These are phyloP conservation scores for Thaumetopoea pityocampa DNA, from an alignment of 1,140 invertebrate genomes.

Conservation along the genomic window DNA sequence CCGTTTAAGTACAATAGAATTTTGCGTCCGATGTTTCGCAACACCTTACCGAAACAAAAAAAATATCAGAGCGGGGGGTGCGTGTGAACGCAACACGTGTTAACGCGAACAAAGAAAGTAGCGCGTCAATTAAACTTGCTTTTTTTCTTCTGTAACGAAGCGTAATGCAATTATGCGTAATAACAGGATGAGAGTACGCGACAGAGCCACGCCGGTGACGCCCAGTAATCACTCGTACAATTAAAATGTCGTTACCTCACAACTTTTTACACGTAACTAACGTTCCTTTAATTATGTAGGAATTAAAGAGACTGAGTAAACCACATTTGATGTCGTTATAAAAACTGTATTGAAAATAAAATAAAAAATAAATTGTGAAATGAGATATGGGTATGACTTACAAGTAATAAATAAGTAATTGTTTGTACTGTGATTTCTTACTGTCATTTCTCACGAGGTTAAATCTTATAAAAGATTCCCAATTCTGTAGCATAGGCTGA, in stretches of 20 bases:
- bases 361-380: too few relatives aligned
- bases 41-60: too few relatives aligned
- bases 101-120: constrained; percentile 63
- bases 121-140: constrained; percentile 66
- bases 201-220: constrained; percentile 44
- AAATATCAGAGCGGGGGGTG: neutral
- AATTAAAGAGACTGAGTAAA: constrained; percentile 48
- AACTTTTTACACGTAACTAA: constrained; percentile 50
- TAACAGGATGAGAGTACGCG: constrained; percentile 67
- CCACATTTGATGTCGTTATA: constrained; percentile 3
- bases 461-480: too few relatives aligned
- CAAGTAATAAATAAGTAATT: too few relatives aligned
- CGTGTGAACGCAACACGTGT: constrained; percentile 61
- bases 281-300: constrained; percentile 59
- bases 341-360: constrained; percentile 11
- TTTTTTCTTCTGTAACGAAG: constrained; percentile 68
- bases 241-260: constrained; percentile 68
- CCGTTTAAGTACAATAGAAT: too few relatives aligned
- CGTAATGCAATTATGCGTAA: constrained; percentile 73
- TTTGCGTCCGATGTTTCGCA: too few relatives aligned
- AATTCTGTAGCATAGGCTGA: too few relatives aligned
- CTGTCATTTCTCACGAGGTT: too few relatives aligned
- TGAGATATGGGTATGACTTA: too few relatives aligned
- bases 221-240: constrained; percentile 57
- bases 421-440: too few relatives aligned